Evolutionary conservation across 2,888 invertebrate genomes (phyloP), one percentile per base, ranked within the genome.

Genomic region (Rosalia funebris): DNA sequence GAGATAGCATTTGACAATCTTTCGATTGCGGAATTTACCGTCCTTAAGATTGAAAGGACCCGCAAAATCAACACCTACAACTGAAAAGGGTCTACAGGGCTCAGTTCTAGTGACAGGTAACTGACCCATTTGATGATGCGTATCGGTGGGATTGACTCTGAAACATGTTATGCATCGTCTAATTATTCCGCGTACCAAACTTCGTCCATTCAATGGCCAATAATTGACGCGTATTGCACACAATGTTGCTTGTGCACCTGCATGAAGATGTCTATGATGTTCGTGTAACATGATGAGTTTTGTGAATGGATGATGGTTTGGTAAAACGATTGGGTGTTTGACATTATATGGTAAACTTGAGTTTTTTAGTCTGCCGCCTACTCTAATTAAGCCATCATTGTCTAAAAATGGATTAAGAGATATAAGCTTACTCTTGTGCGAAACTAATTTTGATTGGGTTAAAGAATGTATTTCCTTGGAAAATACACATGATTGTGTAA

Each of bases 61-160:
- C 10, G 63, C 69, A 32, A 68, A 74, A 46, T 74, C 73, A 5
- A 72, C 53, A 7, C 74, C 72, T 1, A 47, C 39, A 12, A 42
- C 56, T 1, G 34, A 19, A 47, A 66, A 68, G 14, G 65, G 61
- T 3, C 34, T 11, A 20, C 46, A 44, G 5, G 52, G 19, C 7
- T 17, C 37, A 1, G 65, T 41, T 50, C 66, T 39, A 1, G 11
- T 12, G 9, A 14, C 11, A 9, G 65, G 65, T 17, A 66, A 20
- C 25, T 65, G 41, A 16, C 60, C 65, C 71, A 69, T 67, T 14
- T 66, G 17, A 34, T 54, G 62, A 16, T 46, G n/a, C 0, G 3
- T 9, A 11, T n/a, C 20, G 1, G 12, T 31, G 2, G 68, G 65
- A 11, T 57, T 63, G n/a, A 34, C 56, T 19, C 36, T 56, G 46